Evolutionary conservation across 2,888 invertebrate genomes (phyloP).

Genomic region (Barypeithes pellucidus): DNA sequence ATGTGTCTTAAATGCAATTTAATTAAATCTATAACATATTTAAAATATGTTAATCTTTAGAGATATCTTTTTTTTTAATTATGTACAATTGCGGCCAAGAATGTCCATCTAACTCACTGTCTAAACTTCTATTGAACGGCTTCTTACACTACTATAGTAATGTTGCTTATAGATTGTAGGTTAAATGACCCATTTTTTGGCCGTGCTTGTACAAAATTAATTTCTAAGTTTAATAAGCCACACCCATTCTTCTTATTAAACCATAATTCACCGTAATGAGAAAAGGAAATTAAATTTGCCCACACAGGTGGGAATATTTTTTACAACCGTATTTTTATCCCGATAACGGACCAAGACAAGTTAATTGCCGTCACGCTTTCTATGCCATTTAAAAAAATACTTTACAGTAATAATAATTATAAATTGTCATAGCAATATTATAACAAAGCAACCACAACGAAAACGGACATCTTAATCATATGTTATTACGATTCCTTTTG

Average conservation of each 20-base stretch:
- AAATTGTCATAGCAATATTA: slow-evolving; percentile 39
- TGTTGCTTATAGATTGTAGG: too few relatives aligned
- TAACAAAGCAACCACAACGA: slow-evolving; percentile 34
- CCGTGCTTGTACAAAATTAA: too few relatives aligned
- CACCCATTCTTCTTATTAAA: slow-evolving; percentile 20
- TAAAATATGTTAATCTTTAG: too few relatives aligned
- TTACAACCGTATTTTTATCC: slow-evolving; percentile 20
- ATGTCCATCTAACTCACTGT: too few relatives aligned
- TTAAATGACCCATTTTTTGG: too few relatives aligned
- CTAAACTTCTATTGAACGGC: too few relatives aligned
- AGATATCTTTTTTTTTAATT: too few relatives aligned
- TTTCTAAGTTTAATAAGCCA: slow-evolving; percentile 1
- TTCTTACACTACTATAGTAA: too few relatives aligned
- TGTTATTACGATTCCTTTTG: slow-evolving; percentile 49
- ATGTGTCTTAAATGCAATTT: too few relatives aligned
- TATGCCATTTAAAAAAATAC: slow-evolving; percentile 26
- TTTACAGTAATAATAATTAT: slow-evolving; percentile 51
- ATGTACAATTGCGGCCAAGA: too few relatives aligned
- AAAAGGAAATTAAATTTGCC: slow-evolving; percentile 44
- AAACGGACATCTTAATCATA: slow-evolving; percentile 42
- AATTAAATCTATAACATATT: too few relatives aligned
- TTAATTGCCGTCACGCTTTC: slow-evolving; percentile 45
- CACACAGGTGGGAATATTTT: slow-evolving; percentile 25
- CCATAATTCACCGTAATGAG: slow-evolving; percentile 17
- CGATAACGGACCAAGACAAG: slow-evolving; percentile 41